Evolutionary conservation across 1,140 invertebrate species (phyloP).

Genomic region (Trachymyrmex septentrionalis): DNA sequence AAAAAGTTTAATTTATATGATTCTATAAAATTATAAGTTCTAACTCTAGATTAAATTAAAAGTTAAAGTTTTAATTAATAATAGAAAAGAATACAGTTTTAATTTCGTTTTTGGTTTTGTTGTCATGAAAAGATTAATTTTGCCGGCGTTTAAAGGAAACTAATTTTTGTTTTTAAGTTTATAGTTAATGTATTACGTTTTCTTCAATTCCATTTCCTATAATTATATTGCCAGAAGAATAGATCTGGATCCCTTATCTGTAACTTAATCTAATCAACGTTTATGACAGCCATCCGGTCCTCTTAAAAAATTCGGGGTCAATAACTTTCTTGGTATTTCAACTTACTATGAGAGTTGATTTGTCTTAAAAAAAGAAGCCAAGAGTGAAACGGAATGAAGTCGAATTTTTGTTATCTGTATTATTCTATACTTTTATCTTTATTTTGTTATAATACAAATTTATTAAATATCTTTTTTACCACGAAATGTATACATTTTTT

Average conservation of each 20-base stretch:
- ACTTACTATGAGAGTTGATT: slow-evolving; percentile 1
- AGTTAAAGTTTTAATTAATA: neutral
- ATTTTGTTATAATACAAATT: neutral
- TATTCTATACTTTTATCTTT: slow-evolving; percentile 1
- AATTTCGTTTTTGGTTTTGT: neutral
- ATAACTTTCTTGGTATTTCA: slow-evolving; percentile 21
- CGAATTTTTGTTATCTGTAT: neutral
- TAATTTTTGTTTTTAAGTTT: slow-evolving; percentile 11
- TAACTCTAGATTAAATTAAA: slow-evolving; percentile 3
- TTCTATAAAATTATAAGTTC: neutral
- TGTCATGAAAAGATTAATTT: neutral
- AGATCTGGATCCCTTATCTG: neutral
- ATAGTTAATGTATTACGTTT: neutral
- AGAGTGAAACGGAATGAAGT: neutral
- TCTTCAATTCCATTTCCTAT: neutral
- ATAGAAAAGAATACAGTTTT: neutral
- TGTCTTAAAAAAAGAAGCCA: neutral
- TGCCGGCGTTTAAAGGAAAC: neutral
- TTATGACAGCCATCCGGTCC: neutral
- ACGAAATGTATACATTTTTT: neutral
- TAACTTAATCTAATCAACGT: slow-evolving; percentile 36
- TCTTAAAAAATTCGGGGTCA: slow-evolving; percentile 36
- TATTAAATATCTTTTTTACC: neutral
- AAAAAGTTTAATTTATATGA: neutral
- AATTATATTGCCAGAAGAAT: neutral